Conservation (phyloP, 2,797 vertebrate genomes). For the Aphelocoma californica region DNA sequence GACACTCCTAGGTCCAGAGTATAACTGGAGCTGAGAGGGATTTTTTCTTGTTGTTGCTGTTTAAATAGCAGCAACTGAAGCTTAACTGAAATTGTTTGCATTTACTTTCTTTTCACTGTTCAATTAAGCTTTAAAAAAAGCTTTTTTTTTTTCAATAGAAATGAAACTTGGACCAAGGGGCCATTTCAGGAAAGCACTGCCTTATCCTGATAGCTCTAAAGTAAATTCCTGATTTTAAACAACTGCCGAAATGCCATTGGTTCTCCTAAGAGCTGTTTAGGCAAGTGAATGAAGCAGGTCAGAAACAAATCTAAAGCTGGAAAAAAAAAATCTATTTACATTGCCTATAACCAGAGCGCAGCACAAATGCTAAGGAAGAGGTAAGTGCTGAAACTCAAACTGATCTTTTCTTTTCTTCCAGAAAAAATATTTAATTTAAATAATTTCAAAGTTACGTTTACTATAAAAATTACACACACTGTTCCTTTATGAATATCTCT, state of each 20-base stretch:
- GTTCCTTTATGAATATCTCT: not conserved
- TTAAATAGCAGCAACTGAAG: constrained; percentile 5
- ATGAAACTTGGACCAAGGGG: not conserved
- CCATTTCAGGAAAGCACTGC: not conserved
- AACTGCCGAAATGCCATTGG: not conserved
- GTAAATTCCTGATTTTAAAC: constrained; percentile 3
- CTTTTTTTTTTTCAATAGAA: not conserved
- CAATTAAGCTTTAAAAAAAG: not conserved
- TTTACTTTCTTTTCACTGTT: not conserved
- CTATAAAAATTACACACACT: not conserved
- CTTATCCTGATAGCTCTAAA: not conserved
- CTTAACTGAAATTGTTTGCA: not conserved
- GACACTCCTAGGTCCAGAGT: not conserved
- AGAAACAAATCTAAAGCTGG: not conserved
- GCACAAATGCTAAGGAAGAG: not conserved
- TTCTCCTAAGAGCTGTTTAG: not conserved
- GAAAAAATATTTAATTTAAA: not conserved
- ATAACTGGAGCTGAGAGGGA: not conserved
- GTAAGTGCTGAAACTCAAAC: not conserved
- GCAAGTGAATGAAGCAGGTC: not conserved
- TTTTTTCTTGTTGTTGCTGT: not conserved
- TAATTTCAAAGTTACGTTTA: not conserved
- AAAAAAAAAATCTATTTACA: not conserved
- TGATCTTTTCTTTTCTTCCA: not conserved
- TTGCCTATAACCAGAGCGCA: not conserved